Evolutionary conservation across 2,113 vertebrate genomes (phyloP), one percentile per base, ranked within the genome.

Genomic region (Acanthisitta chloris): DNA sequence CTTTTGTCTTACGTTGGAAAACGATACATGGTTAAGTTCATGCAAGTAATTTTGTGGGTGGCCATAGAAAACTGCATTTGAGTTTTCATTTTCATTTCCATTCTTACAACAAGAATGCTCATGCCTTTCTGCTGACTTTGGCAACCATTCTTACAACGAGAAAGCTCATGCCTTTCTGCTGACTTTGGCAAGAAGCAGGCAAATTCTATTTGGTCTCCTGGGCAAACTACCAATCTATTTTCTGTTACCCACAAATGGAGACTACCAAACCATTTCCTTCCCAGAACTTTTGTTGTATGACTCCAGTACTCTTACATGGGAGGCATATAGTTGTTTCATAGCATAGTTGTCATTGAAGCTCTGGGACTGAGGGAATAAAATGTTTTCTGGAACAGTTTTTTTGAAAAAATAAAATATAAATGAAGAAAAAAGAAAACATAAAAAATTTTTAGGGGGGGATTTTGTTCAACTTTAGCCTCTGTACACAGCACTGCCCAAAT

Each of bases 241-340:
- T 76, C 48, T 82, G 16, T 33, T 66, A 54, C 25, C 3, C 4
- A 14, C 4, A 9, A 58, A 20, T 57, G 7, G 18, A 12, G 19
- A 81, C 2, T 14, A 69, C 9, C 17, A 25, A 72, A 33, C 3
- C 4, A 28, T 64, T 81, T 87, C 10, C 11, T 65, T 2, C 13
- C 17, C 14, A 65, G n/a, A 36, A 33, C 25, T 25, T 43, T 18
- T 43, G 28, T 19, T 6, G 1, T 2, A 0, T 59, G 28, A 16
- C 33, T 79, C 12, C 5, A 19, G 59, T 70, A 42, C 12, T 15
- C 9, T 59, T 33, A 29, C 0, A 2, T 1, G 1, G 6, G 87
- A 87, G 16, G 13, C 10, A 79, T 8, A 21, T 17, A 34, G 26
- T 10, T 82, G 19, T 67, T 85, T 86, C 19, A 48, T 34, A 66